Conservation (phyloP, 2,888 invertebrate genomes). For the Drosophila algonquin region DNA sequence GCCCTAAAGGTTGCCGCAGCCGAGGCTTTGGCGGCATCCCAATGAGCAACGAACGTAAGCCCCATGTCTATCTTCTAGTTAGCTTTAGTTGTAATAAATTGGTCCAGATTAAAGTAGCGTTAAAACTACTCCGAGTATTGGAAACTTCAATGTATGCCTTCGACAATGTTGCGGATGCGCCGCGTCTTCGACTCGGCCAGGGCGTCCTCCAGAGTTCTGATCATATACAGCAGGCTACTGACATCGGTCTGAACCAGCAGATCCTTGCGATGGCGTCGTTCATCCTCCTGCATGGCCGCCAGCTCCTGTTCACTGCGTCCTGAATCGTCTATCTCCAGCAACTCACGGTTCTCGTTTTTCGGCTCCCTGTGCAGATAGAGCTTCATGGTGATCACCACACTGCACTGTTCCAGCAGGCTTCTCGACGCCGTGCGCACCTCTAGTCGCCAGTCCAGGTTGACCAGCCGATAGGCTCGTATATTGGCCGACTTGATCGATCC, state of each 20-base stretch:
- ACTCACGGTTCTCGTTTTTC: slow-evolving; percentile 81
- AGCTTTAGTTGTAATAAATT: slow-evolving; percentile 69
- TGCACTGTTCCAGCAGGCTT: slow-evolving; percentile 86
- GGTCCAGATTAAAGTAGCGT: slow-evolving; percentile 68
- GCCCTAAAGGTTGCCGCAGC: slow-evolving; percentile 74
- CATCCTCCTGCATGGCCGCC: slow-evolving; percentile 72
- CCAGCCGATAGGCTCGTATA: slow-evolving; percentile 79
- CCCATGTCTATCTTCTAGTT: slow-evolving; percentile 44
- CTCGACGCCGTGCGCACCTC: slow-evolving; percentile 87
- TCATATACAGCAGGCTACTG: slow-evolving; percentile 86
- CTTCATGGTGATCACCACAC: slow-evolving; percentile 87
- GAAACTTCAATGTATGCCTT: slow-evolving; percentile 75
- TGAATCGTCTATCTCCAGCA: slow-evolving; percentile 60
- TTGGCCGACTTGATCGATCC: slow-evolving; percentile 82
- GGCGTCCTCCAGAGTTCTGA: slow-evolving; percentile 87
- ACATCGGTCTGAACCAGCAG: slow-evolving; percentile 86
- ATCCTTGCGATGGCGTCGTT: slow-evolving; percentile 82
- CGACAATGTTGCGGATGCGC: slow-evolving; percentile 82
- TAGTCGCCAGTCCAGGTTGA: slow-evolving; percentile 88
- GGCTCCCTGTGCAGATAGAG: slow-evolving; percentile 84
- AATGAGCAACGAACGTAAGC: slow-evolving; percentile 26
- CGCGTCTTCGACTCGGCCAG: slow-evolving; percentile 87
- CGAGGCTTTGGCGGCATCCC: slow-evolving; percentile 55
- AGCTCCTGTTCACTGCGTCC: slow-evolving; percentile 56
- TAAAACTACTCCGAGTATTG: slow-evolving; percentile 38